Evolutionary conservation across 2,113 vertebrate genomes (phyloP), one percentile per base, ranked within the genome.

Genomic region (Coracopsis vasa): DNA sequence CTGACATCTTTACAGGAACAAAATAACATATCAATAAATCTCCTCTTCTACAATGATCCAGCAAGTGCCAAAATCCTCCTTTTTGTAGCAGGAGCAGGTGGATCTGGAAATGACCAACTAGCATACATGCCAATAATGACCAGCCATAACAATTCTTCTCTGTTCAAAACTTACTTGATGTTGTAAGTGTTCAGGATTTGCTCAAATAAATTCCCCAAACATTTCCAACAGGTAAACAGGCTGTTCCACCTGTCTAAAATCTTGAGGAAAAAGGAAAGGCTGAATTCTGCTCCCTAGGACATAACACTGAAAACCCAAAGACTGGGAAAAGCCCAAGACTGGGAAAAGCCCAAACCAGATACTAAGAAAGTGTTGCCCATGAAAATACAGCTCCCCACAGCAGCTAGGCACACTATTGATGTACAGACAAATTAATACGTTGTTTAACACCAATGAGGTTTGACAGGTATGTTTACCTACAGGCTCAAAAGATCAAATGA

Each of bases 401-500:
- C n/a, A 87, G 62, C 23, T 18, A 85, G 44, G 42, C 47, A 53
- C 10, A 20, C 24, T 64, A 54, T 37, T 3, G 0, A 39, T 41
- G 35, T 10, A 27, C 19, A 16, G 29, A 69, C 16, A 90, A 93
- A 93, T 88, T 24, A 75, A 74, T 44, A 74, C 11, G 61, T 62
- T 80, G 37, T 47, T 50, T 86, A 78, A 70, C 56, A 71, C 39
- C 33, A 44, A 1, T 25, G 39, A 84, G 27, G 39, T 58, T 61
- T 94, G 90, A 74, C 88, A 93, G 83, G 27, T 65, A 54, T 45
- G 21, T 74, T 97, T 91, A 95, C 61, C 83, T 89, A 92, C 18
- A 92, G 54, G 50, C 69, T 95, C 45, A 84, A 86, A 91, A 94
- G 65, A 86, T 86, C 82, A 88, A 83, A 77, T 1, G 0, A 37